These are phyloP conservation scores for Peromyscus californicus DNA, from an alignment of 2,113 vertebrate genomes.

Conservation along the genomic window DNA sequence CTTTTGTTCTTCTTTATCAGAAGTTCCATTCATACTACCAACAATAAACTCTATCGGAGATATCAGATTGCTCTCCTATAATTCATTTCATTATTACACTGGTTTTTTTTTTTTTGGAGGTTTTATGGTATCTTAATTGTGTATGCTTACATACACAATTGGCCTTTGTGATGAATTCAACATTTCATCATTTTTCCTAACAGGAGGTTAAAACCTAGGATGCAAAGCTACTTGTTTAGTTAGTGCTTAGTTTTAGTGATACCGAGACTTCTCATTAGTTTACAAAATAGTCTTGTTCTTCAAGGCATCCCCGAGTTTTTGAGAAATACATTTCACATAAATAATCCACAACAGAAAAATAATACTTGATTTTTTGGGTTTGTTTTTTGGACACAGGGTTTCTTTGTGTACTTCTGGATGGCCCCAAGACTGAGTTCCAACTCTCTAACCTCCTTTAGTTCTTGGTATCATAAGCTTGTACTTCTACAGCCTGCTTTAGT, in stretches of 20 bases:
- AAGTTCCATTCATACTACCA: not conserved
- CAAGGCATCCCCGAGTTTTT: not conserved
- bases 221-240: not conserved
- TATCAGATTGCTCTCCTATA: not conserved
- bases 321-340: not conserved
- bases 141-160: no score
- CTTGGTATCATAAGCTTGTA: not conserved
- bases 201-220: not conserved
- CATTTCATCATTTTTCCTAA: not conserved
- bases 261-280: not conserved
- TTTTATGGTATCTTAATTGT: no score
- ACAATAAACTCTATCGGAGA: not conserved
- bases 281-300: not conserved
- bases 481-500: not conserved
- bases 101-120: no score
- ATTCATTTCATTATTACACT: not conserved
- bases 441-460: not conserved
- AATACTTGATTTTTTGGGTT: not conserved
- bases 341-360: not conserved
- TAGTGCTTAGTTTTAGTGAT: not conserved
- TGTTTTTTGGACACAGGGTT: not conserved
- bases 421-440: not conserved
- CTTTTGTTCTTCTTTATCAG: not conserved
- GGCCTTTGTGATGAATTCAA: not conserved
- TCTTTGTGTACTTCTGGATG: no score